Percentiles rank a stretch among this genome's conserved stretches.
Conservation (phyloP, 2,888 invertebrate genomes). For the Oeneis ivallda region DNA sequence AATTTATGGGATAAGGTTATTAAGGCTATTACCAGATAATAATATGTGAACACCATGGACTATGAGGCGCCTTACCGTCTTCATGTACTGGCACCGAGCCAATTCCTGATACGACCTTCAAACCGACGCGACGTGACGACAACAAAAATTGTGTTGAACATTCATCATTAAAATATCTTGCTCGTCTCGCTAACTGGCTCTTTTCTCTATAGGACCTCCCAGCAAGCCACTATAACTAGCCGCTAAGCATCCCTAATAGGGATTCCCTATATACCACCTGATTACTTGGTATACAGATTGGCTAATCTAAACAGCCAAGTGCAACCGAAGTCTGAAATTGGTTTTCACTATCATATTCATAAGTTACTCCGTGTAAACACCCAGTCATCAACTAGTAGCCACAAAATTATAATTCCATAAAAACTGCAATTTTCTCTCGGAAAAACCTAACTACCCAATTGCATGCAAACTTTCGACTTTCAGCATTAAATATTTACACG, state of each 20-base stretch:
- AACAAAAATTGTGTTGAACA: conserved; percentile 29
- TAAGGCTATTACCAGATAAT: no score
- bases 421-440: conserved; percentile 23
- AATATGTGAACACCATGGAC: conserved; percentile 33
- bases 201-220: background rate
- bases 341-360: no score
- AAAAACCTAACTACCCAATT: conserved; percentile 37
- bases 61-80: conserved; percentile 60
- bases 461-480: conserved; percentile 29
- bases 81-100: conserved; percentile 53
- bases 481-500: conserved; percentile 35
- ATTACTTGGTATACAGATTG: no score
- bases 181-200: background rate
- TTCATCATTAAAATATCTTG: background rate
- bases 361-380: no score
- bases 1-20: conserved; percentile 16
- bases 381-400: no score
- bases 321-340: no score
- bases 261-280: no score
- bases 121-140: conserved; percentile 35
- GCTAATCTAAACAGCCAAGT: no score
- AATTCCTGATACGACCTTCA: conserved; percentile 52
- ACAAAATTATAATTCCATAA: conserved; percentile 10
- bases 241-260: background rate
- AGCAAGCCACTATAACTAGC: background rate